Evolutionary conservation across 2,113 vertebrate genomes (phyloP).

Genomic region (Lophotis ruficrista): DNA sequence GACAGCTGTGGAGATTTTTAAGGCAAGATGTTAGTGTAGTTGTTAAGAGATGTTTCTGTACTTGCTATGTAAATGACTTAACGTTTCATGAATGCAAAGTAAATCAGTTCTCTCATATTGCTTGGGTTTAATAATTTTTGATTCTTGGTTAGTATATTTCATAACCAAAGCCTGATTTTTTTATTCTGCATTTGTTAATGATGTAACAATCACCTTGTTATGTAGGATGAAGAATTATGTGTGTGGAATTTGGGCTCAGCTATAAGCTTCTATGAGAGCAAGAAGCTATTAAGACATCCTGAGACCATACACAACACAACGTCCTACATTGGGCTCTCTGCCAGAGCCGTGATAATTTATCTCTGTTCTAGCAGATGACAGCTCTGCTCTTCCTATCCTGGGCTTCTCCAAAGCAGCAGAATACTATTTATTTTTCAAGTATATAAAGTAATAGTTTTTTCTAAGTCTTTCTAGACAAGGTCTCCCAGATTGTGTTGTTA

Average conservation of each 20-base stretch:
- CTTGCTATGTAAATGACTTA: slow-evolving; percentile 25
- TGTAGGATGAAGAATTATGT: slow-evolving; percentile 16
- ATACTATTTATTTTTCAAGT: slow-evolving; percentile 16
- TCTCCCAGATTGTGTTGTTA: neutral
- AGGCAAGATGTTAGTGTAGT: neutral
- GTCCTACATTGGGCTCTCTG: neutral
- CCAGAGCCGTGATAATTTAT: neutral
- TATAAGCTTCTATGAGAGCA: slow-evolving; percentile 22
- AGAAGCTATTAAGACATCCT: neutral
- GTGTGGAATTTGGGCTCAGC: slow-evolving; percentile 44
- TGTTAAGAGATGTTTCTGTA: neutral
- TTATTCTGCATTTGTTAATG: slow-evolving; percentile 14
- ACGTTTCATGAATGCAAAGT: slow-evolving; percentile 10
- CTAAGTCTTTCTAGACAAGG: neutral
- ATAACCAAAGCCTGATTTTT: neutral
- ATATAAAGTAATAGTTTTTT: neutral
- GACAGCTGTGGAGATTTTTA: neutral
- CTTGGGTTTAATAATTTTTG: slow-evolving; percentile 40
- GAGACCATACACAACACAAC: neutral
- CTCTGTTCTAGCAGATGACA: slow-evolving; percentile 25
- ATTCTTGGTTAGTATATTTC: slow-evolving; percentile 37
- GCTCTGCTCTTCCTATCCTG: neutral
- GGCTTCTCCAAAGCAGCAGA: neutral
- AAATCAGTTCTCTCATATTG: neutral
- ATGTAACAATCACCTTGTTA: slow-evolving; percentile 22